Base-by-base conservation (phyloP, 2,113 vertebrate genomes). In the Amia ocellicauda region DNA sequence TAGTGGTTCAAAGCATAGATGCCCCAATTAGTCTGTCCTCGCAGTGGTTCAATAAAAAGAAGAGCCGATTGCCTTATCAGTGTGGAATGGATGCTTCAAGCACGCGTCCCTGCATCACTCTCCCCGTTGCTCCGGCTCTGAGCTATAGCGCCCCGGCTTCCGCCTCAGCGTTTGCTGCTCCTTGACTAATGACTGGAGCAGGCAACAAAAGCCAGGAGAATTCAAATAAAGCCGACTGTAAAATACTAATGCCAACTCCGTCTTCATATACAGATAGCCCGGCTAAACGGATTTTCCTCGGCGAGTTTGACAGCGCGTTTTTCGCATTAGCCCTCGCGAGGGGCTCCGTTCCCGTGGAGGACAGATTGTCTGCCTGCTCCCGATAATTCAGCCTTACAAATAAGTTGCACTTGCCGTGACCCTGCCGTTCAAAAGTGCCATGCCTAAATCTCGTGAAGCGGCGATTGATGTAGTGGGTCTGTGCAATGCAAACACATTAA, bases 131-230 rank as follows among this genome's bases (percentile, higher is more conserved):
- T 81, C 80, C 81, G 79, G 78, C 31, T 7, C 31, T 36, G 11
- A 7, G 31, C n/a, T n/a, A n/a, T n/a, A n/a, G n/a, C n/a, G n/a
- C n/a, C n/a, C 78, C 71, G 76, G 74, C 64, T 74, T 64, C 62
- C 86, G 69, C 78, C 78, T 78, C 80, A 67, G 78, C 79, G 82
- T 78, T 73, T 9, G 56, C 40, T 75, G 62, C 64, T 75, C 5
- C 5, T 28, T 85, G 86, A 85, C 75, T 81, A 83, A 87, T 87
- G 81, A 77, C 69, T 79, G 69, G 67, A 78, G 75, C 74, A 72
- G 75, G 77, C 78, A 77, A 76, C 76, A 36, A 72, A 74, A 69
- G 77, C 78, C 77, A 58, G 69, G 52, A 60, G 62, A 60, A 69
- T 64, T 41, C 43, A 51, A 69, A 58, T 53, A 24, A 40, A 57